Percentiles rank a stretch among this genome's conserved stretches.
Evolutionary conservation across 53 echinoderm and acorn worm species (phyloP).

Genomic region (Zoroaster sp.): DNA sequence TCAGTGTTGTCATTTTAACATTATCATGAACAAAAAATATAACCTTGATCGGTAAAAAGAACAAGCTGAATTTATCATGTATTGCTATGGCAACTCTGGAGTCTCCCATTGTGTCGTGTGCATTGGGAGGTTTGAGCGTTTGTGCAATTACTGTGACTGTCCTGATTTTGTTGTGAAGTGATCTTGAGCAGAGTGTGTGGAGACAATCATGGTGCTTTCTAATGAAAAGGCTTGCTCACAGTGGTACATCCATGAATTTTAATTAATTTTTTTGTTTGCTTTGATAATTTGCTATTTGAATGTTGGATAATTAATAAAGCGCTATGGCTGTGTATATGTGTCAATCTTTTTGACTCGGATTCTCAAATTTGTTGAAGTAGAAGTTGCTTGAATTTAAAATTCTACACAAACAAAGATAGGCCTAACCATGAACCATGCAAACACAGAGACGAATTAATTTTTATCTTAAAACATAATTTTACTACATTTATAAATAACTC

Average conservation of each 20-base stretch:
- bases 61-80: too few relatives aligned
- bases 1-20: too few relatives aligned
- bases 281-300: conserved; percentile 6
- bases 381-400: too few relatives aligned
- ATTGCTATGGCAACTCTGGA: too few relatives aligned
- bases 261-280: not conserved
- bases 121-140: not conserved
- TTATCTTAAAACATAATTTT: too few relatives aligned
- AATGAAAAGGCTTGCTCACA: not conserved
- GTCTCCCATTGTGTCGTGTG: too few relatives aligned
- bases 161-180: not conserved
- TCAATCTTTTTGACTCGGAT: not conserved
- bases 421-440: too few relatives aligned
- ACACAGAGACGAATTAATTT: too few relatives aligned
- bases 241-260: not conserved
- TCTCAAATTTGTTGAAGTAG: not conserved
- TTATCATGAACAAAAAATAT: too few relatives aligned
- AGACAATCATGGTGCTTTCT: not conserved
- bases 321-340: not conserved
- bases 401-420: too few relatives aligned
- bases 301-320: not conserved
- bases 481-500: too few relatives aligned
- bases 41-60: too few relatives aligned
- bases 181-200: not conserved
- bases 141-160: not conserved